Percentiles rank a stretch among this genome's conserved stretches.
These are phyloP conservation scores for Nyctalus aviator DNA, from an alignment of 2,797 vertebrate species.

Conservation along the genomic window DNA sequence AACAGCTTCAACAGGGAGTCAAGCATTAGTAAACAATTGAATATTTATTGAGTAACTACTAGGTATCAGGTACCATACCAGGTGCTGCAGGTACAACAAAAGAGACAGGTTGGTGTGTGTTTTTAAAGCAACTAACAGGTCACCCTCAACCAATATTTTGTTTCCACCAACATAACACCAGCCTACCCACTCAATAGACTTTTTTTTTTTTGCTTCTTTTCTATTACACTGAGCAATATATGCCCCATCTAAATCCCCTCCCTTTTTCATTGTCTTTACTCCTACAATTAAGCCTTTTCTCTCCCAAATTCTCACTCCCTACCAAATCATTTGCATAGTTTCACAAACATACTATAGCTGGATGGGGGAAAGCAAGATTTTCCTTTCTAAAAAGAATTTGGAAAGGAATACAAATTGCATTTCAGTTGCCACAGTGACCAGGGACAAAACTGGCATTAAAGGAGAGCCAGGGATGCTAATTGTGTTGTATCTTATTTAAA, in stretches of 20 bases:
- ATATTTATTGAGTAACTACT: not conserved
- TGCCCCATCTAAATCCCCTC: not conserved
- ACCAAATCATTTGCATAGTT: not conserved
- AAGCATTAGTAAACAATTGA: constrained; percentile 27
- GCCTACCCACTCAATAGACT: not conserved
- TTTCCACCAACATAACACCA: constrained; percentile 13
- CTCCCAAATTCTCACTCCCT: not conserved
- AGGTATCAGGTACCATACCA: not conserved
- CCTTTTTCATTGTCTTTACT: not conserved
- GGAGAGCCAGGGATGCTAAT: not conserved
- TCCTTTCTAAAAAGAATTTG: not conserved
- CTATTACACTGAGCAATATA: not conserved
- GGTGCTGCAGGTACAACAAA: not conserved
- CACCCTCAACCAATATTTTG: not conserved
- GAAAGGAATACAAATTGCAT: not conserved
- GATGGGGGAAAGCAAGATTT: not conserved
- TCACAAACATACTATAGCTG: not conserved
- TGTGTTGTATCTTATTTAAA: not conserved
- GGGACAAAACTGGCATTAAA: not conserved
- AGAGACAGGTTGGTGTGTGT: not conserved
- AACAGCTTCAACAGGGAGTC: constrained; percentile 7
- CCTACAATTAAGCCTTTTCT: not conserved
- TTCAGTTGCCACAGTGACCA: not conserved
- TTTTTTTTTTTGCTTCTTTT: not conserved
- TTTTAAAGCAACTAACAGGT: not conserved